Evolutionary conservation across 1,140 invertebrate species (phyloP).

Genomic region (Trichonephila inaurata): DNA sequence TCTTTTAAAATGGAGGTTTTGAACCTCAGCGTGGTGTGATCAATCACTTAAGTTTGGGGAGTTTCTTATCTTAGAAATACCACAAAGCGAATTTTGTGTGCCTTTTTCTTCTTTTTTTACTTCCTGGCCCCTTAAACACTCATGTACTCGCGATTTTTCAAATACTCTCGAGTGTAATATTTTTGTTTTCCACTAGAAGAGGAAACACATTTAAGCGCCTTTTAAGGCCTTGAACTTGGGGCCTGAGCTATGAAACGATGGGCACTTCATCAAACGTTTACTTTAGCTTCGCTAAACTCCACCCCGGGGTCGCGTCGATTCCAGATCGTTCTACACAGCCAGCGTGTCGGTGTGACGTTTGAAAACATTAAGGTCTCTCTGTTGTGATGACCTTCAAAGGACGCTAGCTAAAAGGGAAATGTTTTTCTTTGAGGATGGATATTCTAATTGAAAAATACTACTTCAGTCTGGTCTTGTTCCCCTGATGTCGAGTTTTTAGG

Average conservation of each 20-base stretch:
- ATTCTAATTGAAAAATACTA: constrained; percentile 13
- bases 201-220: background rate
- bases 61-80: constrained; percentile 53
- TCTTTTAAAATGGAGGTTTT: constrained; percentile 24
- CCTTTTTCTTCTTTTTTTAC: background rate
- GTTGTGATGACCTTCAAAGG: background rate
- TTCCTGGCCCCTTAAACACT: background rate
- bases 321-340: background rate
- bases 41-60: constrained; percentile 51
- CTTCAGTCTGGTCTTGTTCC: background rate
- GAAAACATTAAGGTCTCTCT: background rate
- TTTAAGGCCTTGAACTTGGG: constrained; percentile 1
- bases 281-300: background rate
- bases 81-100: background rate
- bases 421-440: background rate
- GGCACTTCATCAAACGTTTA: constrained; percentile 13
- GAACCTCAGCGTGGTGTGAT: background rate
- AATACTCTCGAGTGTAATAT: constrained; percentile 31
- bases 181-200: background rate
- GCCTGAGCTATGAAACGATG: background rate
- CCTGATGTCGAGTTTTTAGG: background rate
- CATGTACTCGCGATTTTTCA: constrained; percentile 14
- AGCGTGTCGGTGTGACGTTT: background rate
- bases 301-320: too few relatives aligned
- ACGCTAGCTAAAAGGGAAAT: background rate